These are phyloP conservation scores for Lagopus muta DNA, from an alignment of 2,113 vertebrate species.

Conservation along the genomic window DNA sequence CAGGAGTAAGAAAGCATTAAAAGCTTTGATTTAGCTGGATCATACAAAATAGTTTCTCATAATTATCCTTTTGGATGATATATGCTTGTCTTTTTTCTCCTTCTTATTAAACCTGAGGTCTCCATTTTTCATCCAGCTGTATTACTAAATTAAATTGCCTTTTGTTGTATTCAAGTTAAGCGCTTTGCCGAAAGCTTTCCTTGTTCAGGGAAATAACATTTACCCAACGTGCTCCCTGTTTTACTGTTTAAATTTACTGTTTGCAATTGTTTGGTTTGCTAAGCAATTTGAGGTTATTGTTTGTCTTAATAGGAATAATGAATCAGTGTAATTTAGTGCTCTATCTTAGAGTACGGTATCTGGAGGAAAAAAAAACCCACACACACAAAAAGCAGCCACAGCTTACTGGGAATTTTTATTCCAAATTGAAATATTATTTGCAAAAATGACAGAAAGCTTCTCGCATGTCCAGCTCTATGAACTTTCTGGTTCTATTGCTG, in stretches of 20 bases:
- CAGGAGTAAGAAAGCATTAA: conserved; percentile 88
- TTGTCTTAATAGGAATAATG: conserved; percentile 84
- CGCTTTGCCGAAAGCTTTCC: conserved; percentile 80
- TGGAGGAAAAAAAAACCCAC: background rate
- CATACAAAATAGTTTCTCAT: conserved; percentile 88
- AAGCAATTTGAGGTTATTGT: conserved; percentile 78
- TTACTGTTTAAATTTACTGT: conserved; percentile 79
- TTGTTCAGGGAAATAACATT: conserved; percentile 80
- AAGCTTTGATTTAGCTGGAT: conserved; percentile 88
- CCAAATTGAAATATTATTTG: conserved; percentile 56
- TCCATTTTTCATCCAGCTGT: conserved; percentile 85
- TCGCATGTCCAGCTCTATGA: background rate
- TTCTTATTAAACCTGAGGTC: conserved; percentile 87
- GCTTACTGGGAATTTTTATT: conserved; percentile 48
- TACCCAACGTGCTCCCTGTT: conserved; percentile 73
- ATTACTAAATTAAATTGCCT: conserved; percentile 89
- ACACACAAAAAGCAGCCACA: background rate
- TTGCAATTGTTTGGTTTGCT: conserved; percentile 76
- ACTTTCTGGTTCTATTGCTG: background rate
- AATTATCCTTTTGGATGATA: conserved; percentile 89
- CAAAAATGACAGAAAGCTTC: conserved; percentile 36
- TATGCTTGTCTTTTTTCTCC: conserved; percentile 82
- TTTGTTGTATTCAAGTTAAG: conserved; percentile 85
- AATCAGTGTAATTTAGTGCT: conserved; percentile 78
- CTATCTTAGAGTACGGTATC: conserved; percentile 58